Evolutionary conservation across 2,113 vertebrate genomes (phyloP).

Genomic region (Clarias macrocephalus): DNA sequence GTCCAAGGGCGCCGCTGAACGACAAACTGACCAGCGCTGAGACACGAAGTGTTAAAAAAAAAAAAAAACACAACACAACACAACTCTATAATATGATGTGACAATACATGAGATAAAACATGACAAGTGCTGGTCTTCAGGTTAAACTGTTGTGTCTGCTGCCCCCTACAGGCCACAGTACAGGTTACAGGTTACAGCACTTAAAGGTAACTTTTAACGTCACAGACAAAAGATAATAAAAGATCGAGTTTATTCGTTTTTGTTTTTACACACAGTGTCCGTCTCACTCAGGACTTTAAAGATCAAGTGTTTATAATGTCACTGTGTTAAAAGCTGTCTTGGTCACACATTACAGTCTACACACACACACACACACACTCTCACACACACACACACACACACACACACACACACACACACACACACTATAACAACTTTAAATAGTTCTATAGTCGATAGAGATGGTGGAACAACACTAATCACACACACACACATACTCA

Average conservation of each 20-base stretch:
- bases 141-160: neutral
- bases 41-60: constrained; percentile 33
- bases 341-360: neutral
- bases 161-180: constrained; percentile 29
- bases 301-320: neutral
- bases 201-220: neutral
- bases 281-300: neutral
- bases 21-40: constrained; percentile 90
- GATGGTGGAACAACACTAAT: neutral
- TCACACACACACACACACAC: neutral
- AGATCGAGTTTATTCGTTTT: no score
- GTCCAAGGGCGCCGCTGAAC: constrained; percentile 91
- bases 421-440: neutral
- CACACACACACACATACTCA: neutral
- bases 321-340: neutral
- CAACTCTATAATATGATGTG: neutral
- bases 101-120: accelerated
- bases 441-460: neutral
- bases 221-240: neutral
- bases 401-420: no score
- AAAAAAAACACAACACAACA: no score
- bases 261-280: no score
- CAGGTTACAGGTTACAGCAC: neutral
- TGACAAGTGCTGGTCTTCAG: neutral
- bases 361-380: neutral